Evolutionary conservation across 2,888 invertebrate species (phyloP).

Genomic region (Pheosia gnoma): DNA sequence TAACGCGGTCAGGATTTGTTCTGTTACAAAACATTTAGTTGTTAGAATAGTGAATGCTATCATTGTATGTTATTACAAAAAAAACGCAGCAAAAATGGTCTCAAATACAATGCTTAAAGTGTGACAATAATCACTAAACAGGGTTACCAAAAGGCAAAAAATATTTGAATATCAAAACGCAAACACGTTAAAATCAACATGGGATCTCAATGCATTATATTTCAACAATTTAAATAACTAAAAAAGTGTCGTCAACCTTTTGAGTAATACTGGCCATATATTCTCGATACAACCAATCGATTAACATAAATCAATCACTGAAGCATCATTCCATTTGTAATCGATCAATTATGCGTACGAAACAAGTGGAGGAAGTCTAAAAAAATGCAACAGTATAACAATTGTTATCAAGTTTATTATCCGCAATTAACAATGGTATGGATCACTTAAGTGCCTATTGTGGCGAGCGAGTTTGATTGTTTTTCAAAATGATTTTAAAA

Average conservation of each 20-base stretch:
- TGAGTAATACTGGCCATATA: slow-evolving; percentile 36
- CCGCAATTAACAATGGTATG: slow-evolving; percentile 71
- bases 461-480: slow-evolving; percentile 50
- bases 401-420: slow-evolving; percentile 64
- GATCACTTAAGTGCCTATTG: slow-evolving; percentile 71
- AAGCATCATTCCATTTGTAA: slow-evolving; percentile 34
- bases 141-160: not conserved
- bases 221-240: slow-evolving; percentile 6
- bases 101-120: no score
- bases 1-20: slow-evolving; percentile 61
- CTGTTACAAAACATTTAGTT: slow-evolving; percentile 65
- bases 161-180: slow-evolving; percentile 46
- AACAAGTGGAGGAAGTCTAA: slow-evolving; percentile 69
- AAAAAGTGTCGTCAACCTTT: slow-evolving; percentile 29
- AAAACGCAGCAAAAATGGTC: no score
- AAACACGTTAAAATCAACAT: slow-evolving; percentile 57
- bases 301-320: slow-evolving; percentile 40
- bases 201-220: slow-evolving; percentile 17
- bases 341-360: slow-evolving; percentile 44
- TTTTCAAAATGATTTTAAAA: slow-evolving; percentile 60
- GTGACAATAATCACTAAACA: no score
- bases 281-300: slow-evolving; percentile 20
- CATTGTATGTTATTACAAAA: no score
- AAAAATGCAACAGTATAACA: slow-evolving; percentile 53
- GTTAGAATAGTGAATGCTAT: not conserved